Base-by-base conservation (phyloP, 2,888 invertebrate genomes). In the Apocheima hispidaria region DNA sequence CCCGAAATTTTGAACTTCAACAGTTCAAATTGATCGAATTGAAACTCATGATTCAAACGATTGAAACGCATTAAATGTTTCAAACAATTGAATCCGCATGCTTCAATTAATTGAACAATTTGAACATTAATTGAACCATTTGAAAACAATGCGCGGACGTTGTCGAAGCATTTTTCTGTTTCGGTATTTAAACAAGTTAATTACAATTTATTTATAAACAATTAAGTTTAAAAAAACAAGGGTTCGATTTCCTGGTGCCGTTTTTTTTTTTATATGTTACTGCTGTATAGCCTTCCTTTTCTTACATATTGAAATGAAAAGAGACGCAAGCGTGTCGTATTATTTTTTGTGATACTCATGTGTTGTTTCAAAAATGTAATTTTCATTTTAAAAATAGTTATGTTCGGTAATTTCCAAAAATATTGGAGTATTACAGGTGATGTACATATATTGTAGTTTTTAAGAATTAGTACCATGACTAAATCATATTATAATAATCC, bases 361-460 rank as follows among this genome's bases (percentile, higher is more conserved):
- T 20, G 16, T 20, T 12, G 18, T 18, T 16, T 16, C 7, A 9
- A 16, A 49, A 23, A 2, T 23, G 33, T 28, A 2, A 35, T 54
- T 54, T 18, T 21, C 20, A 6, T 38, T 6, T 6, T 23, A 28
- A 44, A 33, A 20, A 33, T 30, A 10, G 1, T 46, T 21, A 10
- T 59, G 48, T 50, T 48, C 20, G 58, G 56, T 58, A 62, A 58
- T 56, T 56, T 46, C 40, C 63, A 49, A 40, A 56, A 30, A n/a
- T 16, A 44, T 59, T 51, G 67, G 67, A 67, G 60, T 67, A 60
- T 58, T 66, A 67, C 66, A 66, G 66, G 66, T 66, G 16, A 0
- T 68, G 62, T 65, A 60, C 9, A 61, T 55, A 65, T 50, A 49
- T 14, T 18, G 36, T 63, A 55, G 54, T 33, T 38, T n/a, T 35